Conservation (phyloP, 2,888 invertebrate genomes). For the Protophormia terraenovae region DNA sequence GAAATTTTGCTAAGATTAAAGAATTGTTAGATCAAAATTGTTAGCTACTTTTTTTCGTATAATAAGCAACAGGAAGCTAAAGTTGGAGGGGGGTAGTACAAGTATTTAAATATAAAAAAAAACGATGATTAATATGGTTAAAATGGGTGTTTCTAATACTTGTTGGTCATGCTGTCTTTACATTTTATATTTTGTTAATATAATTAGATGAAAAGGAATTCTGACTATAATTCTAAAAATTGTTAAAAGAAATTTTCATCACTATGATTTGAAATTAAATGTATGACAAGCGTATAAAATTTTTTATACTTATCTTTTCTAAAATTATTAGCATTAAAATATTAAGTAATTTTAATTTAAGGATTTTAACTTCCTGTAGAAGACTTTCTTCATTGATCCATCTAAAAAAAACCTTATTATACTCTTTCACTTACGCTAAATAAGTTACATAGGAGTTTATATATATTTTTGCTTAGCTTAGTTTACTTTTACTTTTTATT, state of each 20-base stretch:
- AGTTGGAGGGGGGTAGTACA: slow-evolving; percentile 25
- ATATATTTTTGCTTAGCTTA: too few species aligned
- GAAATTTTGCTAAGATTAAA: background rate
- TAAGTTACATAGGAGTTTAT: too few species aligned
- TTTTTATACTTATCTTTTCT: background rate
- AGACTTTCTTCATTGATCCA: too few species aligned
- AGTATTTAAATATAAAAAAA: background rate
- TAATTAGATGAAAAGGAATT: background rate
- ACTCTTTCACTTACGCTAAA: too few species aligned
- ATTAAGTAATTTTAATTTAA: too few species aligned
- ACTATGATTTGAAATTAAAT: background rate
- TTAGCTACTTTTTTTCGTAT: background rate
- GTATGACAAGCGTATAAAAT: background rate
- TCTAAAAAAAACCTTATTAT: too few species aligned
- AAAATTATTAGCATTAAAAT: too few species aligned
- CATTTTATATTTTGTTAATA: slow-evolving; percentile 17
- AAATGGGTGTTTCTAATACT: slow-evolving; percentile 70
- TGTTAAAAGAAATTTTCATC: background rate
- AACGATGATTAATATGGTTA: background rate
- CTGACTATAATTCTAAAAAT: background rate
- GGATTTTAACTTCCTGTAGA: too few species aligned
- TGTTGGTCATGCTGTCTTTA: slow-evolving; percentile 73
- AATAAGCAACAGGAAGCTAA: slow-evolving; percentile 39
- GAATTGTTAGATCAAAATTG: background rate
- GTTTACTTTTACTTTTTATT: too few species aligned